Base-by-base conservation (phyloP, 2,113 vertebrate species). In the Psittacara wagleri region DNA sequence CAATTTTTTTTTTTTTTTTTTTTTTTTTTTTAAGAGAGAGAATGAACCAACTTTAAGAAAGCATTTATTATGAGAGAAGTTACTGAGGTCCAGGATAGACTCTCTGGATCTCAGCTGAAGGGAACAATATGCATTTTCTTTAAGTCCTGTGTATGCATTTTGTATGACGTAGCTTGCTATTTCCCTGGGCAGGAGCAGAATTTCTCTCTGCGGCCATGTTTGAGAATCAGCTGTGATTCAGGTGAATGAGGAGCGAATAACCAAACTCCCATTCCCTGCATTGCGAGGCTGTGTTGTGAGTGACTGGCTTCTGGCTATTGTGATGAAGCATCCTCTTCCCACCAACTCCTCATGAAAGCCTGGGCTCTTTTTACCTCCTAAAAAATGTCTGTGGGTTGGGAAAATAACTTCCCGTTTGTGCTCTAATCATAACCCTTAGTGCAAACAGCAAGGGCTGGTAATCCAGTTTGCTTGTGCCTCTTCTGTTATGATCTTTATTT, bases 201-300 rank as follows among this genome's bases (percentile, higher is more conserved):
- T 27, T 7, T 69, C 11, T 44, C 28, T 78, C 13, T 43, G 17
- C 20, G 54, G 31, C 46, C 11, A 8, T 10, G 7, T 62, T 33
- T 69, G 44, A 43, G 25, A 22, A 33, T 25, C 29, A 69, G 5
- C 28, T 66, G 7, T 17, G 49, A 49, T 57, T 28, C 46, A 66
- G 27, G 2, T 15, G 20, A 86, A 66, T 5, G 27, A 70, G 49
- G 31, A 91, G 22, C 16, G 49, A 74, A 7, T 6, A 73, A 27
- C 6, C 2, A 5, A 44, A 24, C 57, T 81, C 17, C 11, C 22
- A 17, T 35, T 73, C 9, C 29, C 18, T 33, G 18, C 8, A 57
- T 8, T 20, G 8, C 0, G 0, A 72, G 24, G 20, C 62, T 62
- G 17, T 76, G 24, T 19, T 0, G 1, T 1, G 3, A 77, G 29